Base-by-base conservation (phyloP, 2,888 invertebrate genomes). In the Aleiodes alternator region DNA sequence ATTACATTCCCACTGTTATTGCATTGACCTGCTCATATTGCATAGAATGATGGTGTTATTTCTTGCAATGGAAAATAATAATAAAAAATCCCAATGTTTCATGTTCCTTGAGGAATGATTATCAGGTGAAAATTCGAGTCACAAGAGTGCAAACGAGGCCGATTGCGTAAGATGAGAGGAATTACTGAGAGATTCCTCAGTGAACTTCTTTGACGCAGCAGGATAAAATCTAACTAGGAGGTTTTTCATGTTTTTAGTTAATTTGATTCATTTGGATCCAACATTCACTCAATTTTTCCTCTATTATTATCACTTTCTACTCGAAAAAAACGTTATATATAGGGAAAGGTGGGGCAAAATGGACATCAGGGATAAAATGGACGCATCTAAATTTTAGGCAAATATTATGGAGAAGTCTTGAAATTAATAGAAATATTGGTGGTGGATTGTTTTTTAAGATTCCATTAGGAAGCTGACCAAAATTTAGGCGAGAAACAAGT, bases 131-230 rank as follows among this genome's bases (percentile, higher is more conserved):
- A 80, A 79, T 79, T 79, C 73, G 75, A 80, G 77, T 78, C 73
- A 64, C 64, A 64, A 64, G 74, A 78, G 78, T 79, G 81, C 75
- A 79, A 81, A 81, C 73, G 80, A 78, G 81, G 80, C 77, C 81
- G 78, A 79, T 81, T 81, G 79, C 81, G 81, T 75, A 81, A 81
- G 76, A 76, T 76, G 73, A 71, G 76, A 78, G 76, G 72, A 64
- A 64, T 64, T 23, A 14, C 61, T 61, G 43, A 5, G 64, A 64
- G 43, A 64, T 64, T 64, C 14, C 48, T 43, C 11, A 64, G 43
- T 64, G 48, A 64, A 48, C 23, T 48, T n/a, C 11, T 64, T 64
- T 64, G 16, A 64, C 43, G 16, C 48, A 38, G 16, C 48, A 38
- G 61, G 43, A 61, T 61, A 16, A 43, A 38, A 48, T 16, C 48